Conservation (phyloP, 2,113 vertebrate genomes). For the Mustela nigripes region DNA sequence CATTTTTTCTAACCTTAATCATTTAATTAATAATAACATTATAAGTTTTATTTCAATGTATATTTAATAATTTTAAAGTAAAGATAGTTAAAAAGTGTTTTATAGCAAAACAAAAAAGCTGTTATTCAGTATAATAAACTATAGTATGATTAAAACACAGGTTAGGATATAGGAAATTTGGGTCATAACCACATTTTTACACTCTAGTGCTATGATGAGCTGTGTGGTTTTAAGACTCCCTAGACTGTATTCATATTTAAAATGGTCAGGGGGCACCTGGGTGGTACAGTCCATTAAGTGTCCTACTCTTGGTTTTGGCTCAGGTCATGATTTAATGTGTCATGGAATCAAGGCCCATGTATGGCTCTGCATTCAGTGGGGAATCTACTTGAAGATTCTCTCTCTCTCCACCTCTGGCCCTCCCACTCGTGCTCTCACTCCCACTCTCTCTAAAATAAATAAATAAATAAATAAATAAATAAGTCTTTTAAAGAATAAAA, state of each 20-base stretch:
- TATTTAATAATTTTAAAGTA: slow-evolving; percentile 1
- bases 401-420: neutral
- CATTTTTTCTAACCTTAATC: neutral
- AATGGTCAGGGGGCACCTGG: neutral
- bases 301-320: neutral
- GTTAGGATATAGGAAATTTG: neutral
- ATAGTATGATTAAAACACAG: neutral
- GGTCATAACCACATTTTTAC: neutral
- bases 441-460: neutral
- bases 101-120: neutral
- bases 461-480: neutral
- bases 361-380: neutral
- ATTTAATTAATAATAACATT: neutral
- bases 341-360: neutral
- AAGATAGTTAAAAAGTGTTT: neutral
- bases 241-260: neutral
- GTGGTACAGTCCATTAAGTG: neutral
- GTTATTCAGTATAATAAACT: neutral
- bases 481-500: neutral
- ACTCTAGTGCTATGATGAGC: neutral
- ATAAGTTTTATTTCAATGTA: slow-evolving; percentile 8
- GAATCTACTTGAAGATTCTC: neutral
- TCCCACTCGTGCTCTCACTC: neutral
- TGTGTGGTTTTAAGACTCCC: neutral
- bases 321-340: neutral